phyloP scores from a whole-genome alignment of 2,113 vertebrate species.

The Eurystomus gularis region DNA sequence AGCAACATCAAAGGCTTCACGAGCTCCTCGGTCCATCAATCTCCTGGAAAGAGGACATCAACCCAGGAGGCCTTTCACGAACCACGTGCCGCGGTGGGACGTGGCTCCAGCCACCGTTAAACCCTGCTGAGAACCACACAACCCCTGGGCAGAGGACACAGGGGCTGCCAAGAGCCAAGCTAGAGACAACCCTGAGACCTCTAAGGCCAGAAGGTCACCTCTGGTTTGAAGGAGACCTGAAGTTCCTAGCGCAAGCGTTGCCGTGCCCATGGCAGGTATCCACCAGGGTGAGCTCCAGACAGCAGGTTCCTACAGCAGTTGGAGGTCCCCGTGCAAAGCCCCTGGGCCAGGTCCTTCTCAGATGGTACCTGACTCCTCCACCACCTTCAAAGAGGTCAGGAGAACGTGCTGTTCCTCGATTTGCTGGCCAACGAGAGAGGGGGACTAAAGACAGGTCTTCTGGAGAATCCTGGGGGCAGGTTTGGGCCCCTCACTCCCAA shows the following conservation, averaged over 20 bases:
- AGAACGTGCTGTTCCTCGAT: rapidly evolving
- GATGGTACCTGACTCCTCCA: neutral
- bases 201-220: neutral
- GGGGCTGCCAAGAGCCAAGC: neutral
- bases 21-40: rapidly evolving
- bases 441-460: neutral
- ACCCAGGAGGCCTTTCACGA: neutral
- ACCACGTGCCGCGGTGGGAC: rapidly evolving
- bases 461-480: neutral
- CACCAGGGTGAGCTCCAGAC: neutral
- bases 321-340: neutral
- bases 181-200: neutral
- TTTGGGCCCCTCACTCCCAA: too few species aligned
- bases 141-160: neutral
- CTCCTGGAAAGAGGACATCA: neutral
- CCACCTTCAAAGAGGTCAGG: neutral
- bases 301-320: neutral
- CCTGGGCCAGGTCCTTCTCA: neutral
- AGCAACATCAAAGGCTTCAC: neutral
- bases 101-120: neutral
- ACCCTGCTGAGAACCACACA: neutral
- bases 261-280: neutral
- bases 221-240: neutral
- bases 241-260: neutral
- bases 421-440: neutral